These are phyloP conservation scores for Trichonephila inaurata DNA, from an alignment of 1,140 invertebrate genomes.

Conservation along the genomic window DNA sequence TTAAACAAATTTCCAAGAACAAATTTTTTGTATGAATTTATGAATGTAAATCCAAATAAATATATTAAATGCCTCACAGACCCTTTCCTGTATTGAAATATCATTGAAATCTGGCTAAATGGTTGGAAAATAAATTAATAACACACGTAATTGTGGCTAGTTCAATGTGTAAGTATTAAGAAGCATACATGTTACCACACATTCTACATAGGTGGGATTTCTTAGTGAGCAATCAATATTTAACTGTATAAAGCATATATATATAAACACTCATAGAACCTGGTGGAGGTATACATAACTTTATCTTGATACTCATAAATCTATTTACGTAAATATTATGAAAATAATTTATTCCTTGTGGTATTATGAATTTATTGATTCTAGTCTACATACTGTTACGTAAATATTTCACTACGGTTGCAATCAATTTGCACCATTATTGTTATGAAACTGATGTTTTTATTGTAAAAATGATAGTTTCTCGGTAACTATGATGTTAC, in stretches of 20 bases:
- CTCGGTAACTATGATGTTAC: neutral
- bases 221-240: conserved; percentile 18
- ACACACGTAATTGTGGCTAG: neutral
- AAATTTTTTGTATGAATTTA: neutral
- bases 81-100: neutral
- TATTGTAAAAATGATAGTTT: conserved; percentile 36
- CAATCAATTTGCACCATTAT: conserved; percentile 35
- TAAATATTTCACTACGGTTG: conserved; percentile 26
- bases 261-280: conserved; percentile 21
- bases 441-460: conserved; percentile 41
- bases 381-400: conserved; percentile 44
- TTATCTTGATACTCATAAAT: neutral
- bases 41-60: neutral
- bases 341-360: conserved; percentile 13
- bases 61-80: too few relatives aligned
- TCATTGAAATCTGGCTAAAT: neutral
- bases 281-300: neutral
- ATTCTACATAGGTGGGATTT: conserved; percentile 4
- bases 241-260: conserved; percentile 11
- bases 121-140: neutral
- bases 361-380: conserved; percentile 36
- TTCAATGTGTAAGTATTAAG: neutral
- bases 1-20: neutral
- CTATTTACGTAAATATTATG: conserved; percentile 10
- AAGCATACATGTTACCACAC: conserved; percentile 24